Evolutionary conservation across 2,888 invertebrate genomes (phyloP).

Genomic region (Periphyllus acericola): DNA sequence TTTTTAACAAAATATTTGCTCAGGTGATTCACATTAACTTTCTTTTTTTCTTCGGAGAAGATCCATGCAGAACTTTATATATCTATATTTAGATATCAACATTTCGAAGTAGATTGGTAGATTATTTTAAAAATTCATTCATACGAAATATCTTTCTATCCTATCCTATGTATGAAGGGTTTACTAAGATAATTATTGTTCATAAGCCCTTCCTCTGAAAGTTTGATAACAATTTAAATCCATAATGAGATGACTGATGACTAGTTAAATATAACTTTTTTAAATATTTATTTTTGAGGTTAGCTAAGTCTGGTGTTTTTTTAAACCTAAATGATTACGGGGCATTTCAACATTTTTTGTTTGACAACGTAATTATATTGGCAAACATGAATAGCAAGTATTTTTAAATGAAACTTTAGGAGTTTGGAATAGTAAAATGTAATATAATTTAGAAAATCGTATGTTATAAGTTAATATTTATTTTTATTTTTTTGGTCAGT

Average conservation of each 20-base stretch:
- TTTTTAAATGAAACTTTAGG: too few relatives aligned
- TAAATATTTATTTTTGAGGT: not conserved
- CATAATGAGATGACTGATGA: not conserved
- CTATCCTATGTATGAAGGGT: not conserved
- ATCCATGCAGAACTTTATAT: not conserved
- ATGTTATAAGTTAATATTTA: not conserved
- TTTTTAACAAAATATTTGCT: not conserved
- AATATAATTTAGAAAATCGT: not conserved
- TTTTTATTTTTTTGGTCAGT: too few relatives aligned
- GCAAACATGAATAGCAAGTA: not conserved
- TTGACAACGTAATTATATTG: too few relatives aligned
- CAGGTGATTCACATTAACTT: not conserved
- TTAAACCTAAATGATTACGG: not conserved
- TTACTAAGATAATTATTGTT: not conserved
- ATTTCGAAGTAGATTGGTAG: too few relatives aligned
- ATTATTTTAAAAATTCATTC: not conserved
- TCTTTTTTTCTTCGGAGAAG: not conserved
- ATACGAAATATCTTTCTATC: not conserved
- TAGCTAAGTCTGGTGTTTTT: too few relatives aligned
- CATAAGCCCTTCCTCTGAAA: not conserved
- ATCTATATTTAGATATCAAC: too few relatives aligned
- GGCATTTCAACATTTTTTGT: too few relatives aligned
- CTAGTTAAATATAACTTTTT: not conserved
- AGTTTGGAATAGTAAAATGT: too few relatives aligned
- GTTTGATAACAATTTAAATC: conserved; percentile 37